Evolutionary conservation across 2,113 vertebrate genomes (phyloP).

Genomic region (Peucedramus taeniatus): DNA sequence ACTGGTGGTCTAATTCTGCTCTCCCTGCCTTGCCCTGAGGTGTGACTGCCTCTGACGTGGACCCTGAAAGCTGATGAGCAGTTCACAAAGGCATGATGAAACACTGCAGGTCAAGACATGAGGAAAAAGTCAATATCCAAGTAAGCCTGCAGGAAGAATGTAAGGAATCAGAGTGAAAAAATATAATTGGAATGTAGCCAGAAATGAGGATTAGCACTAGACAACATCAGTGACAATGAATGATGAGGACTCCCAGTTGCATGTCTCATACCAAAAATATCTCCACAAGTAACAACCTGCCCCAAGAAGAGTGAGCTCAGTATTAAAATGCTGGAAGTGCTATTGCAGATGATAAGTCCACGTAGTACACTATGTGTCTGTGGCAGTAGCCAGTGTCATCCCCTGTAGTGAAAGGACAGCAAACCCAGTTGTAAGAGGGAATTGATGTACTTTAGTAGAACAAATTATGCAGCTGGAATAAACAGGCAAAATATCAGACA

Average conservation of each 20-base stretch:
- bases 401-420: not conserved
- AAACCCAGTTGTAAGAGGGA: not conserved
- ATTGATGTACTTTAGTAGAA: not conserved
- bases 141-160: not conserved
- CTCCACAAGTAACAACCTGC: not conserved
- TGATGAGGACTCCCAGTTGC: not conserved
- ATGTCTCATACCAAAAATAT: not conserved
- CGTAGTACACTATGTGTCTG: rapidly evolving
- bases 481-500: not conserved
- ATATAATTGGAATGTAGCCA: not conserved
- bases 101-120: not conserved
- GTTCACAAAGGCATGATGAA: not conserved
- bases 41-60: not conserved
- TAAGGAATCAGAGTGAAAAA: not conserved
- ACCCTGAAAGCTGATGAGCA: not conserved
- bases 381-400: not conserved
- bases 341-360: not conserved
- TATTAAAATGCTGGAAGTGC: not conserved
- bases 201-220: not conserved
- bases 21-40: not conserved
- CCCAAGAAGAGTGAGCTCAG: not conserved
- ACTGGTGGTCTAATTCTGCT: not conserved
- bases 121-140: not conserved
- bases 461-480: not conserved
- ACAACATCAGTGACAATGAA: not conserved